Evolutionary conservation across 2,113 vertebrate genomes (phyloP), one percentile per base, ranked within the genome.

Genomic region (Rafetus swinhoei): DNA sequence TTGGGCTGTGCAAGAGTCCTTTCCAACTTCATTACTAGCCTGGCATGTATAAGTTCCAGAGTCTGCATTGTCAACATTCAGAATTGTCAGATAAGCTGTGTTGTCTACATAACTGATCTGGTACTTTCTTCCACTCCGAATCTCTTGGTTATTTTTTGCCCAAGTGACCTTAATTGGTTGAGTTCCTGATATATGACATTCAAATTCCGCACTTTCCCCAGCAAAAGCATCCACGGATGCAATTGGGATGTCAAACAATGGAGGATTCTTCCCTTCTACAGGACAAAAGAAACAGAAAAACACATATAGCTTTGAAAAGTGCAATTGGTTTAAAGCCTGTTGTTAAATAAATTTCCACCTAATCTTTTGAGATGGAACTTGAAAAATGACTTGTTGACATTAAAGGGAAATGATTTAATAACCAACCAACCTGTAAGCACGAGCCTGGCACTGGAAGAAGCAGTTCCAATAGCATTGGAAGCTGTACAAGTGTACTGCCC

Each of bases 401-500:
- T 88, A 82, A 35, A 7, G 62, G 39, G 79, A 88, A 87, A 59
- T 10, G 55, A 87, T 35, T 95, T 82, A 92, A 88, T 50, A 81
- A 87, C 39, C 74, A 32, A 98, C 98, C 88, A 35, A 99, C 99
- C 99, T 99, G 99, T 98, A 56, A 99, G 98, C 55, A 98, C 98
- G 92, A 99, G 99, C 84, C 98, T 99, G 91, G 99, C 99, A 97
- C 98, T 99, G 95, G 99, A 99, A 93, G 99, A 99, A 52, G 98
- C 98, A 7, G 98, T 99, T 94, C 99, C 99, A 93, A 99, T 98
- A 21, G 98, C 98, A 97, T 99, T 99, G 84, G 98, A 99, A 94
- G 99, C 99, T 60, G 98, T 98, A 89, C 99, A 99, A 87, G 98
- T 98, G 93, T 99, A 99, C 91, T 99, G 99, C 85, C 99, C 99